Conservation (phyloP, 2,888 invertebrate genomes). For the Siphonodentalium dalli region DNA sequence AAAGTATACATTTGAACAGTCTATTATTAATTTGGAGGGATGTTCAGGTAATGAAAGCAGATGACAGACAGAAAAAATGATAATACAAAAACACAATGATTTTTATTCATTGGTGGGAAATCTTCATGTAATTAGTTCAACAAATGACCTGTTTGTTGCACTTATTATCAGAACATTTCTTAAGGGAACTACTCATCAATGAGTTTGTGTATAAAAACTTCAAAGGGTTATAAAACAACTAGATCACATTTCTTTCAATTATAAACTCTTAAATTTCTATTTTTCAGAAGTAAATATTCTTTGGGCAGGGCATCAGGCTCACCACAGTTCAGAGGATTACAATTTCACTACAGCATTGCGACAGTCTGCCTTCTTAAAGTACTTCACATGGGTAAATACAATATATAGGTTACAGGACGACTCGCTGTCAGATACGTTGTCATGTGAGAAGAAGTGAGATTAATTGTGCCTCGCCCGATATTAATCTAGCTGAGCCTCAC, state of each 20-base stretch:
- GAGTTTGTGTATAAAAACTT: too few species aligned
- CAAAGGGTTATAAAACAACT: too few species aligned
- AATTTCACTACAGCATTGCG: constrained; percentile 63
- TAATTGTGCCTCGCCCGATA: neutral
- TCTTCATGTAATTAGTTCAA: too few species aligned
- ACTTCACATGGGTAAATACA: constrained; percentile 42
- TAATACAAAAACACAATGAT: too few species aligned
- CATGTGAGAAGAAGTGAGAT: neutral
- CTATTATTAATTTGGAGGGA: too few species aligned
- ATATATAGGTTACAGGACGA: constrained; percentile 45
- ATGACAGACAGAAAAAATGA: too few species aligned
- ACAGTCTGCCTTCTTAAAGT: constrained; percentile 55
- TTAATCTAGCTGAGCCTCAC: neutral
- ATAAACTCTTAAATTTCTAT: neutral
- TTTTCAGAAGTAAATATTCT: constrained; percentile 62
- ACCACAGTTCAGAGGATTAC: constrained; percentile 64
- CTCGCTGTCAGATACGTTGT: neutral
- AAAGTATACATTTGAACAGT: too few species aligned
- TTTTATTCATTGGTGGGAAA: too few species aligned
- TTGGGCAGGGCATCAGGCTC: constrained; percentile 64
- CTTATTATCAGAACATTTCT: too few species aligned
- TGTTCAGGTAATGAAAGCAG: too few species aligned
- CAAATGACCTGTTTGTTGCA: too few species aligned
- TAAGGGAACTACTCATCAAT: too few species aligned
- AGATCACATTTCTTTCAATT: neutral